phyloP scores from a whole-genome alignment of 2,113 vertebrate genomes.

The Stigmatopora nigra region DNA sequence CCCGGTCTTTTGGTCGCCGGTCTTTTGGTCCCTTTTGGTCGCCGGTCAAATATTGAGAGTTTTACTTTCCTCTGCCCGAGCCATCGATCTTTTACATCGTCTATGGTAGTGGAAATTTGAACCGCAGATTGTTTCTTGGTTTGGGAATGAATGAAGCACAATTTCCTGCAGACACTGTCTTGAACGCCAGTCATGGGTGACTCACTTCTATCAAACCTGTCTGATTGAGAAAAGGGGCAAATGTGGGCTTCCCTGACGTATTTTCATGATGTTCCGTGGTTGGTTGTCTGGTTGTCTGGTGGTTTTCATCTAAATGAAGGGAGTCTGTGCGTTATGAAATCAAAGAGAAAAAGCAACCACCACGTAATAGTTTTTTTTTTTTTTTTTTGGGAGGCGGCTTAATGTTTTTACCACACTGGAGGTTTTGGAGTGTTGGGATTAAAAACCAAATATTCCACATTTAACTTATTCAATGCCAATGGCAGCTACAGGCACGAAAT shows the following conservation, averaged over 20 bases:
- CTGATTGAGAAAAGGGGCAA: neutral
- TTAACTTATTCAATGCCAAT: constrained; percentile 1
- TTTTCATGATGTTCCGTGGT: constrained; percentile 26
- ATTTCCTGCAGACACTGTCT: constrained; percentile 38
- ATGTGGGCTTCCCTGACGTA: constrained; percentile 54
- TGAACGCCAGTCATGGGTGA: constrained; percentile 13
- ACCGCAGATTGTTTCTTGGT: constrained; percentile 29
- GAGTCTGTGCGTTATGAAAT: constrained; percentile 34
- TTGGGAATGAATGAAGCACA: constrained; percentile 15
- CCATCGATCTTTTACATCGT: constrained; percentile 15
- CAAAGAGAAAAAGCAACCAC: constrained; percentile 47
- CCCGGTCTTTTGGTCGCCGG: too few relatives aligned
- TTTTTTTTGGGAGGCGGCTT: constrained; percentile 27
- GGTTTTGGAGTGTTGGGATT: constrained; percentile 35
- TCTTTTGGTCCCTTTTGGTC: too few relatives aligned
- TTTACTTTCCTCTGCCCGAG: constrained; percentile 35
- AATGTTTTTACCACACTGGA: constrained; percentile 42
- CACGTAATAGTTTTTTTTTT: constrained; percentile 37
- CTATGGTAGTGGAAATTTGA: constrained; percentile 11
- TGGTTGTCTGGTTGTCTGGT: constrained; percentile 18
- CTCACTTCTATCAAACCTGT: constrained; percentile 15
- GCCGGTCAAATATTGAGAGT: too few relatives aligned
- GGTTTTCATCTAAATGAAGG: constrained; percentile 40
- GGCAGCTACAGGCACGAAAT: too few relatives aligned
- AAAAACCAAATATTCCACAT: constrained; percentile 30